phyloP scores from a whole-genome alignment of 2,797 vertebrate genomes.

The Borostomias antarcticus region DNA sequence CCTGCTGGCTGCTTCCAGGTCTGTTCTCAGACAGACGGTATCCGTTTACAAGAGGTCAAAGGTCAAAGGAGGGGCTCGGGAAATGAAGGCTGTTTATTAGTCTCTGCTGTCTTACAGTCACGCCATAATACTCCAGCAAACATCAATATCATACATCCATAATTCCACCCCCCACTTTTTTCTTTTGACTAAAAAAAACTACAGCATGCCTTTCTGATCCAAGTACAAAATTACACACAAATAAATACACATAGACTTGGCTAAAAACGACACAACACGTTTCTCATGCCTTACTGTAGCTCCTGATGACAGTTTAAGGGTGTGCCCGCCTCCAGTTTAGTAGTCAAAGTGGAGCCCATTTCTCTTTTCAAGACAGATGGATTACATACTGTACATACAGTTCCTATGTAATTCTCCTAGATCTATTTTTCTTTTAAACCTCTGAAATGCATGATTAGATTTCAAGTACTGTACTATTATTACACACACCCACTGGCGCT shows the following conservation, averaged over 20 bases:
- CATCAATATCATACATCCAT: not conserved
- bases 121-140: not conserved
- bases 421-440: not conserved
- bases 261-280: slow-evolving; percentile 14
- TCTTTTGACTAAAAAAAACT: not conserved
- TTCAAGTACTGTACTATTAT: slow-evolving; percentile 4
- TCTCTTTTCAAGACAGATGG: not conserved
- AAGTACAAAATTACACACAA: slow-evolving; percentile 19
- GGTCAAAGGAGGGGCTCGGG: not conserved
- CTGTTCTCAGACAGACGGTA: not conserved
- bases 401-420: slow-evolving; percentile 1
- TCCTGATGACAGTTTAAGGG: not conserved
- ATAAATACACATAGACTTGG: slow-evolving; percentile 23
- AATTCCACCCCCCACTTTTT: too few species aligned
- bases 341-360: not conserved
- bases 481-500: not conserved
- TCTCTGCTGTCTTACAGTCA: not conserved
- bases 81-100: slow-evolving; percentile 8
- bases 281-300: not conserved
- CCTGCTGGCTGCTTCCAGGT: not conserved
- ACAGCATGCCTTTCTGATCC: not conserved
- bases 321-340: too few species aligned
- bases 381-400: not conserved
- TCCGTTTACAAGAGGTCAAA: not conserved
- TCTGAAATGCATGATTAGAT: not conserved